Percentiles rank a stretch among this genome's conserved stretches.
Evolutionary conservation across 1,140 invertebrate species (phyloP).

Genomic region (Hycleus cichorii): DNA sequence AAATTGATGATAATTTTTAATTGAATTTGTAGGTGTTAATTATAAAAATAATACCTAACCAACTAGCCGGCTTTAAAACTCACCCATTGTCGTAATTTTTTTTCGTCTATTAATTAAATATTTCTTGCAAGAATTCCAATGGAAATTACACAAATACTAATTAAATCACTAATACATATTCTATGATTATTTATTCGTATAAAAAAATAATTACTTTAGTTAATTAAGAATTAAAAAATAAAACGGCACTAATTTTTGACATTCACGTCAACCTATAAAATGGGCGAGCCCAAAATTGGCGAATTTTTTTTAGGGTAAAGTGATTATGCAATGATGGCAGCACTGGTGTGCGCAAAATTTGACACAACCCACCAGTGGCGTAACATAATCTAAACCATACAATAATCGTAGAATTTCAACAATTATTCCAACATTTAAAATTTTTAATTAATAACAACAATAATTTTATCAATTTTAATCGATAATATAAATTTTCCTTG

Average conservation of each 20-base stretch:
- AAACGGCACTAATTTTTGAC: neutral
- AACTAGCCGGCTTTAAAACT: constrained; percentile 6
- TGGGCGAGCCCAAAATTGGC: constrained; percentile 12
- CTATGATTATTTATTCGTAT: constrained; percentile 3
- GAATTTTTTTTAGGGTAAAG: neutral
- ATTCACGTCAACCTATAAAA: constrained; percentile 13
- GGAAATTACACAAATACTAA: too few species aligned
- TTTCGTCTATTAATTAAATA: neutral
- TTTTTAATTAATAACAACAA: too few species aligned
- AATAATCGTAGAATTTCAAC: too few species aligned
- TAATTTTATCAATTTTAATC: too few species aligned
- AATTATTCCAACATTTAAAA: too few species aligned
- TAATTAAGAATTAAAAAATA: neutral
- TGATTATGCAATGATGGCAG: constrained; percentile 10
- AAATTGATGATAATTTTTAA: neutral
- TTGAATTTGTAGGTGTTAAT: constrained; percentile 6
- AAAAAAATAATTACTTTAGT: constrained; percentile 5
- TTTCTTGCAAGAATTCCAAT: neutral
- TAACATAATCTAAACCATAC: too few species aligned
- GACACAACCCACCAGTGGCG: neutral
- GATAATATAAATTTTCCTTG: too few species aligned
- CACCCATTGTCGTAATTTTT: constrained; percentile 7
- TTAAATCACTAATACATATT: neutral
- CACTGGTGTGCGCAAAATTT: constrained; percentile 2
- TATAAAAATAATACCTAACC: constrained; percentile 5